Base-by-base conservation (phyloP, 2,797 vertebrate genomes). In the Tragopan temminckii region DNA sequence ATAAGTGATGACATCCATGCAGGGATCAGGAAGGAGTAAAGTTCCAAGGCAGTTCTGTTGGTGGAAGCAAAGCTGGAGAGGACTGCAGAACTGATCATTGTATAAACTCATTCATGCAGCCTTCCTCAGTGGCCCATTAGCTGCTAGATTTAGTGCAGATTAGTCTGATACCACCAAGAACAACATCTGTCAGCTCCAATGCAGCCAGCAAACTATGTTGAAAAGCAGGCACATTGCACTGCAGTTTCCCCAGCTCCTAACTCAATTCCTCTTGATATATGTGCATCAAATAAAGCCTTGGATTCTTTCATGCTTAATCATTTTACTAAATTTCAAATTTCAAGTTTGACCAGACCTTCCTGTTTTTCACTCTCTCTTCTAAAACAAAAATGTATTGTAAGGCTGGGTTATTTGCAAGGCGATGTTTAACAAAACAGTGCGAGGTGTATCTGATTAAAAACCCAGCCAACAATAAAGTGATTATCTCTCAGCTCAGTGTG, bases 401-500 rank as follows among this genome's bases (percentile, higher is more conserved):
- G 69, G 25, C n/a, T 67, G 59, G 36, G 77, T 89, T 87, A 81
- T 90, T 91, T 85, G 71, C 72, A 89, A 93, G 92, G 89, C 70
- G 83, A 63, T 95, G 85, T 96, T 95, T 91, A 85, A 95, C 90
- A 94, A 93, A 96, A 89, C 91, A 93, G 86, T 83, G 53, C 80
- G 85, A 94, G 68, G 95, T 93, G 68, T 88, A 92, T 86, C 80
- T 96, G 95, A 96, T 97, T 96, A 95, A 97, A 94, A 92, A 82
- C 45, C 6, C 74, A 96, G 95, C 93, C 94, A 93, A 96, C 94
- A 95, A 94, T 94, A 94, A 95, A 97, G 89, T 95, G 93, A 94
- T 95, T 96, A 97, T 95, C 94, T 96, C 95, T 96, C 95, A 95
- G 85, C 91, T 80, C 83, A 94, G 94, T 92, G 90, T 95, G 93